Conservation (phyloP, 1,140 invertebrate genomes). For the Dysdera silvatica region DNA sequence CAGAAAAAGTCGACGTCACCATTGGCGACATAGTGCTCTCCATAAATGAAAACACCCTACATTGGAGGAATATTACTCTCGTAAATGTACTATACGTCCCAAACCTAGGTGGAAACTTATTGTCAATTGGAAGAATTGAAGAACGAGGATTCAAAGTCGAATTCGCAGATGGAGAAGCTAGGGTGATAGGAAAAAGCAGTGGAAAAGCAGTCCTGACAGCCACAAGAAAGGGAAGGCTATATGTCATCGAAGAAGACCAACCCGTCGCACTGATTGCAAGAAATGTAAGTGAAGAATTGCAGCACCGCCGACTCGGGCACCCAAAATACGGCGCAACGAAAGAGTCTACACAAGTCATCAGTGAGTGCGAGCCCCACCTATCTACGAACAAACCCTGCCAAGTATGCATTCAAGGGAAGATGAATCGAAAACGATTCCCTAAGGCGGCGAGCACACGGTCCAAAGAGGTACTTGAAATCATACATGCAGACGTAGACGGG, state of each 20-base stretch:
- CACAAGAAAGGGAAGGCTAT: not conserved
- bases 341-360: not conserved
- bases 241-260: not conserved
- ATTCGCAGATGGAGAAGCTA: constrained; percentile 2
- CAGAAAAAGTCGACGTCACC: not conserved
- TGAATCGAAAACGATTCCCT: constrained; percentile 6
- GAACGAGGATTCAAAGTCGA: not conserved
- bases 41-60: too few relatives aligned
- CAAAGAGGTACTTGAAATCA: not conserved
- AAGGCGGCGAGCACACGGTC: not conserved
- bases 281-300: not conserved
- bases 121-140: constrained; percentile 13
- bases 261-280: not conserved
- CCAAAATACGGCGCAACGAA: not conserved
- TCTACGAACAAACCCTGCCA: not conserved
- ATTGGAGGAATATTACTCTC: not conserved
- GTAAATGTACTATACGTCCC: constrained; percentile 6
- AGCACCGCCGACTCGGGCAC: not conserved
- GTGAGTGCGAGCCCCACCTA: not conserved
- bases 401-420: constrained; percentile 12
- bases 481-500: constrained; percentile 30
- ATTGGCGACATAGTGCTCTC: not conserved
- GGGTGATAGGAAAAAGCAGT: not conserved
- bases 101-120: not conserved
- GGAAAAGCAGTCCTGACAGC: not conserved